Evolutionary conservation across 2,888 invertebrate species (phyloP), one percentile per base, ranked within the genome.

Genomic region (Pheosia gnoma): DNA sequence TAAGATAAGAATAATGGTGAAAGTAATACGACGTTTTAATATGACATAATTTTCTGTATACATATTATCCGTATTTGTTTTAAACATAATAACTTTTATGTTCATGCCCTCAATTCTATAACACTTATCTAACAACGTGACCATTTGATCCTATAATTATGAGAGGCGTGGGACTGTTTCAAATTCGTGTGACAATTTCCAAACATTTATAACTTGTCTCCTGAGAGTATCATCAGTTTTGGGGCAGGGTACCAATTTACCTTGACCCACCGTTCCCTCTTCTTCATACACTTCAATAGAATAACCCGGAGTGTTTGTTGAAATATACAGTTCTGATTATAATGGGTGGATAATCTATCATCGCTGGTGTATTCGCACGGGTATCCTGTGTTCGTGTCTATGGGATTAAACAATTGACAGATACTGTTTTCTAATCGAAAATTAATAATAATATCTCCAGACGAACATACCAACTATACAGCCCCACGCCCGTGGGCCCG

Each of bases 121-220:
- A 55, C 13, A 13, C 1, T 0, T 13, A 55, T 41, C 39, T 13
- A n/a, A 39, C 39, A 43, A 49, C 56, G 55, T 63, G 63, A 60
- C 57, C 59, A 64, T 67, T 59, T 64, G 60, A 72, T 75, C 58
- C 60, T 67, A 67, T 70, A 68, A 69, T 62, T 65, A 64, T 57
- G 2, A 10, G 37, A 63, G 81, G 77, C 88, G 88, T 89, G 89
- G 85, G 89, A 89, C 80, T 79, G 70, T 64, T 80, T 81, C 74
- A 80, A 80, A 81, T 74, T 79, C 80, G 79, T 78, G 84, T 85
- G 88, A 87, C 82, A 80, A 84, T 82, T 83, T 80, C 83, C 80
- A 86, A 86, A 84, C 82, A 83, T 83, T 83, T 80, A 82, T 81
- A 77, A 85, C 81, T 79, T 72, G 79, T 84, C 89, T 88, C 89